Evolutionary conservation across 2,888 invertebrate species (phyloP).

Genomic region (Phaonia tiefii): DNA sequence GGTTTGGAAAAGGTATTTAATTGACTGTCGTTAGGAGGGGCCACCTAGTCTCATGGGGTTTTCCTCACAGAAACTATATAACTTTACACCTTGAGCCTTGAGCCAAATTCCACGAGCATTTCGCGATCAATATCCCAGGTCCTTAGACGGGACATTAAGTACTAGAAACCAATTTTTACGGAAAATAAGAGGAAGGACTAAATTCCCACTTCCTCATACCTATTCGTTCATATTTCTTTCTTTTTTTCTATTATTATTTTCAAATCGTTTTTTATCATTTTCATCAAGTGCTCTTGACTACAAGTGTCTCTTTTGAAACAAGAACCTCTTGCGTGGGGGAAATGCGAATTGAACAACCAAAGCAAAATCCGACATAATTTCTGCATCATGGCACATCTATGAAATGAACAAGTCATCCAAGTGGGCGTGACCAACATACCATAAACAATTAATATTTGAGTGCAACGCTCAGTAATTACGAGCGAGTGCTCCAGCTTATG

Average conservation of each 20-base stretch:
- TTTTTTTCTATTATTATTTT: constrained; percentile 33
- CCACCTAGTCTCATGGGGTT: no score
- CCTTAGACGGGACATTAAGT: no score
- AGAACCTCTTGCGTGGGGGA: constrained; percentile 48
- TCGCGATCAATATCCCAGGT: no score
- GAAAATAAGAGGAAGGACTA: no score
- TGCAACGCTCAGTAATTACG: constrained; percentile 7
- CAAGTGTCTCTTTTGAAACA: constrained; percentile 57
- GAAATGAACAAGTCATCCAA: constrained; percentile 65
- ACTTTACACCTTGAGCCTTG: no score
- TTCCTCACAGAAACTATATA: no score
- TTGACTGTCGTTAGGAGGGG: no score
- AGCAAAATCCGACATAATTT: constrained; percentile 59
- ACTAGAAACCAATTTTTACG: no score
- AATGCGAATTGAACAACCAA: constrained; percentile 48
- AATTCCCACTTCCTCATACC: neutral
- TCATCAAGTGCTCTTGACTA: constrained; percentile 54
- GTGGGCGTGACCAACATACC: constrained; percentile 67
- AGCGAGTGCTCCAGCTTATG: neutral
- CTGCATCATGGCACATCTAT: constrained; percentile 59
- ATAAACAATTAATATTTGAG: constrained; percentile 64
- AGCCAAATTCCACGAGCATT: no score
- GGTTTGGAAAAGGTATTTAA: no score
- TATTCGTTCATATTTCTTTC: constrained; percentile 14
- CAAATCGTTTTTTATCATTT: constrained; percentile 45